A percentile compares a stretch with the other conserved stretches of the same genome.
These are phyloP conservation scores for Montipora foliosa DNA, from an alignment of 64 coral and sea anemone genomes.

Conservation along the genomic window DNA sequence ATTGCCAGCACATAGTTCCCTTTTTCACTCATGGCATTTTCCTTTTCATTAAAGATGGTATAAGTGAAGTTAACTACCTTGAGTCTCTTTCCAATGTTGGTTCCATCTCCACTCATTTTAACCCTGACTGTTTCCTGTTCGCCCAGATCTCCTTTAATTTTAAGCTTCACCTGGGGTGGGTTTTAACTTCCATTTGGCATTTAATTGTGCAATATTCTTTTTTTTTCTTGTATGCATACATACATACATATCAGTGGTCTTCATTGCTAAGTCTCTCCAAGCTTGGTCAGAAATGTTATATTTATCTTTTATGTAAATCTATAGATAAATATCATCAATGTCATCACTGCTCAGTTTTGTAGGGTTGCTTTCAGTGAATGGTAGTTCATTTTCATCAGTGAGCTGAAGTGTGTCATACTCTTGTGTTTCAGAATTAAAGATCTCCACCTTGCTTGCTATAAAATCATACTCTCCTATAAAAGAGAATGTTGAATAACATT, in stretches of 20 bases:
- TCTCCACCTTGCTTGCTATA: no score
- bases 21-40: slow-evolving; percentile 1
- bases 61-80: neutral
- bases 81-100: slow-evolving; percentile 3
- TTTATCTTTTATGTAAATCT: slow-evolving; percentile 13
- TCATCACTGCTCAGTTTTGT: no score
- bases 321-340: slow-evolving; percentile 21
- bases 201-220: neutral
- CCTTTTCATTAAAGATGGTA: slow-evolving; percentile 22
- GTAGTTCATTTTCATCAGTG: no score
- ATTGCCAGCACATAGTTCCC: slow-evolving; percentile 24
- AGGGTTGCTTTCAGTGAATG: no score
- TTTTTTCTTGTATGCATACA: neutral
- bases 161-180: neutral
- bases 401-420: no score
- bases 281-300: slow-evolving; percentile 34
- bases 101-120: neutral
- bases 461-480: no score
- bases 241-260: neutral
- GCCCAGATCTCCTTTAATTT: neutral
- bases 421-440: no score
- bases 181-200: neutral
- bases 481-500: no score
- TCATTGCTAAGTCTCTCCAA: slow-evolving; percentile 11
- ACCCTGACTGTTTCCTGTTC: neutral